A percentile compares a stretch with the other conserved stretches of the same genome.
Conservation (phyloP, 2,888 invertebrate genomes). For the Ornithoptera priamus region DNA sequence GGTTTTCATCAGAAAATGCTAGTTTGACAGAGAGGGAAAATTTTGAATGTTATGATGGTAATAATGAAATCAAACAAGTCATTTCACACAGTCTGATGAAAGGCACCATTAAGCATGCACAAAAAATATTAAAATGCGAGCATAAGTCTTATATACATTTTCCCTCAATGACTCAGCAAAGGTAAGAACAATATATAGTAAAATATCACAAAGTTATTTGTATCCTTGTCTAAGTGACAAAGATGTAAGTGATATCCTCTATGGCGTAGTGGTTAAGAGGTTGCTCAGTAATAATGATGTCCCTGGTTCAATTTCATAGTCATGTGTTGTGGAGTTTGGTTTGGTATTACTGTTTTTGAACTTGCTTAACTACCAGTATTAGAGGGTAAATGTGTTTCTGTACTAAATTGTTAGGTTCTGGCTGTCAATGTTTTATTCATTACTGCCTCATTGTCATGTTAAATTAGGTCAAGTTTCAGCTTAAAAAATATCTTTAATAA, state of each 20-base stretch:
- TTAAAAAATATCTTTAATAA: not conserved
- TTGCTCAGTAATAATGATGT: too few species aligned
- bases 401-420: too few species aligned
- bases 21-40: slow-evolving; percentile 65
- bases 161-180: slow-evolving; percentile 55
- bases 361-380: too few species aligned
- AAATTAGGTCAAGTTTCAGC: too few species aligned
- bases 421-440: too few species aligned
- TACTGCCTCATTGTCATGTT: too few species aligned
- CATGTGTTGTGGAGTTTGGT: too few species aligned
- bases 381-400: too few species aligned
- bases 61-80: slow-evolving; percentile 48
- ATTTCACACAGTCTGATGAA: slow-evolving; percentile 49
- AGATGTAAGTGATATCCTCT: too few species aligned
- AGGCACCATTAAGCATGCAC: slow-evolving; percentile 44
- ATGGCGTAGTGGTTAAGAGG: too few species aligned
- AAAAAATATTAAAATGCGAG: slow-evolving; percentile 41
- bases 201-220: not conserved
- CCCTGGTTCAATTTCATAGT: too few species aligned
- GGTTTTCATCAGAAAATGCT: slow-evolving; percentile 52
- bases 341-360: too few species aligned
- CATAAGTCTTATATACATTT: slow-evolving; percentile 42
- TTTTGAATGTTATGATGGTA: slow-evolving; percentile 48
- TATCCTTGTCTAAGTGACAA: not conserved
- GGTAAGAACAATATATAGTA: slow-evolving; percentile 45